Evolutionary conservation across 2,888 invertebrate genomes (phyloP).

Genomic region (Callimorpha dominula): DNA sequence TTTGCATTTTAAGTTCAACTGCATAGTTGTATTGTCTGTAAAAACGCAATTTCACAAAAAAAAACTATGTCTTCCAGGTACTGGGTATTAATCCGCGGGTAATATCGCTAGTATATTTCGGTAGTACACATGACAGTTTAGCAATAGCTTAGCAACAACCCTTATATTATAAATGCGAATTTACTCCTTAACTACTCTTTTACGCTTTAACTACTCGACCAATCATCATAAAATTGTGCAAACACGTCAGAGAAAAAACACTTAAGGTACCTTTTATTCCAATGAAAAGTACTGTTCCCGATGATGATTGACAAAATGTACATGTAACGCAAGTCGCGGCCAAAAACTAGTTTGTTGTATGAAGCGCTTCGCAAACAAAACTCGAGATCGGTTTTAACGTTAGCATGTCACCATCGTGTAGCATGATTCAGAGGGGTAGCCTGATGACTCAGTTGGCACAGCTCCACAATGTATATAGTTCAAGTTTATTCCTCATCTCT

Average conservation of each 20-base stretch:
- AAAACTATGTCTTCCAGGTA: no score
- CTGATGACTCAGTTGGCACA: conserved; percentile 65
- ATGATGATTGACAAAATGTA: not conserved
- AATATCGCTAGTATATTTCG: no score
- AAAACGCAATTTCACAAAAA: no score
- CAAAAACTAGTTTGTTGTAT: not conserved
- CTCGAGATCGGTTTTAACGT: not conserved
- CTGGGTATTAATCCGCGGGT: no score
- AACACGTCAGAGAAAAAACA: not conserved
- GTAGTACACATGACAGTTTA: no score
- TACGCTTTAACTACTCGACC: no score
- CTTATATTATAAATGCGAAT: no score
- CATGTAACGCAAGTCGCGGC: not conserved
- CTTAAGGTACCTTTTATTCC: not conserved
- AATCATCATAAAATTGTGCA: no score
- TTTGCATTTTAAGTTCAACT: no score
- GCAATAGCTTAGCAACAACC: no score
- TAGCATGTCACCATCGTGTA: conserved; percentile 15
- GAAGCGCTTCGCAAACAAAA: not conserved
- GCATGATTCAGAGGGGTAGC: conserved; percentile 61
- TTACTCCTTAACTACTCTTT: no score
- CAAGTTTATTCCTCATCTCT: conserved; percentile 50
- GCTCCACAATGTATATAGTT: conserved; percentile 57
- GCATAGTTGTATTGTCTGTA: no score
- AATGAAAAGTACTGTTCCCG: not conserved